Base-by-base conservation (phyloP, 2,888 invertebrate genomes). In the Idaea straminata region DNA sequence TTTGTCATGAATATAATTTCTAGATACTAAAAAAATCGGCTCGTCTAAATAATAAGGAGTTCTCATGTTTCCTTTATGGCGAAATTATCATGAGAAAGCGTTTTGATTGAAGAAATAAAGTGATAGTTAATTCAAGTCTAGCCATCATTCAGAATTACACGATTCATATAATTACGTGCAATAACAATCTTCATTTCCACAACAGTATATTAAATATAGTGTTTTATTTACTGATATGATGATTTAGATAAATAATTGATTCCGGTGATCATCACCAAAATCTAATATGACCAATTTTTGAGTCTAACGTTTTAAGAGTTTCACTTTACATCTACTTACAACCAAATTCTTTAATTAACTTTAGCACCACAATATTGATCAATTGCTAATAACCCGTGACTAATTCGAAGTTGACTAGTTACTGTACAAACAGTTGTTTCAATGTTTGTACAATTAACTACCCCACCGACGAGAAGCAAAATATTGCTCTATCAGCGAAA, bases 401-500 rank as follows among this genome's bases (percentile, higher is more conserved):
- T 47, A 47, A 47, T 47, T 61, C n/a, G 47, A 25, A 61, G 15
- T 15, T n/a, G 58, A 16, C 34, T 59, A 34, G 59, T 59, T 59
- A 34, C 34, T 59, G 66, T 65, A 72, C 65, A 75, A 78, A 77
- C 75, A 77, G 69, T 69, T 67, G 68, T 65, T 67, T 69, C 66
- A 67, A 71, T 83, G 79, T 84, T 85, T 81, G 77, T 73, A 74
- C 83, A 84, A 84, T 85, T 83, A 83, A 74, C 72, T 75, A 72
- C 76, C 78, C 80, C 77, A 71, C 70, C 70, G 68, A 72, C 68
- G 65, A 62, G 74, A 76, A 68, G 66, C 72, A 75, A 68, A 72
- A 74, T 80, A 75, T 78, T 77, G 77, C 73, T 74, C 71, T 75
- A 73, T 81, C 79, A 79, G 77, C 75, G 69, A 72, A 76, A 69